Evolutionary conservation across 2,113 vertebrate genomes (phyloP).

Genomic region (Cavia porcellus): DNA sequence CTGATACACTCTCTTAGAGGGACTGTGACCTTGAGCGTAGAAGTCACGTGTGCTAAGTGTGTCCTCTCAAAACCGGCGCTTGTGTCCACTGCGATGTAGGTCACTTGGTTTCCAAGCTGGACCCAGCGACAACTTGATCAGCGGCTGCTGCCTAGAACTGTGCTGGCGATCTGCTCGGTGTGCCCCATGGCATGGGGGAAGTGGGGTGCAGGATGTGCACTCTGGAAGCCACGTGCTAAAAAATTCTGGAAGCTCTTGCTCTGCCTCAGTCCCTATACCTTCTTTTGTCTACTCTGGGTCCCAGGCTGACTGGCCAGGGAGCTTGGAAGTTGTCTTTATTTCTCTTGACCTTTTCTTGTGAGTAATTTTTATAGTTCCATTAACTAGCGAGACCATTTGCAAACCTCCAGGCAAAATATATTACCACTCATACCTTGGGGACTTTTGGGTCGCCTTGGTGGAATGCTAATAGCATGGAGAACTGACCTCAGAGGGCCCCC

Average conservation of each 20-base stretch:
- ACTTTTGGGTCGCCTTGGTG: constrained; percentile 78
- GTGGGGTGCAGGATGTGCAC: neutral
- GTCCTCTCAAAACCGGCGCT: constrained; percentile 85
- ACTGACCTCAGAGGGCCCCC: constrained; percentile 83
- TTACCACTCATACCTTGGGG: constrained; percentile 85
- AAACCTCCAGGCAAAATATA: constrained; percentile 85
- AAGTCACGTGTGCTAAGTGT: constrained; percentile 87
- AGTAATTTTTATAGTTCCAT: constrained; percentile 90
- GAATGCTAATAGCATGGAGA: constrained; percentile 87
- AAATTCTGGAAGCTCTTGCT: neutral
- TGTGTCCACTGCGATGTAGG: constrained; percentile 88
- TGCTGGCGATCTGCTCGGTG: constrained; percentile 91
- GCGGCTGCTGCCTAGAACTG: constrained; percentile 89
- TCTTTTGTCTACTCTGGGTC: neutral
- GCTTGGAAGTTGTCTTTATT: constrained; percentile 85
- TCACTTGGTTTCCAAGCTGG: constrained; percentile 91
- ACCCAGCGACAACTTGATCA: constrained; percentile 88
- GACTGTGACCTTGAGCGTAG: constrained; percentile 81
- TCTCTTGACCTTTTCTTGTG: constrained; percentile 88
- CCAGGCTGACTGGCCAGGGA: constrained; percentile 40
- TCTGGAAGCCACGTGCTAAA: neutral
- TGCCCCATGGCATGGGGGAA: constrained; percentile 14
- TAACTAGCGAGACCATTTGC: constrained; percentile 88
- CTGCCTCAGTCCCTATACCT: neutral
- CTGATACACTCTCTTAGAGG: neutral